Percentiles rank a stretch among this genome's conserved stretches.
phyloP scores from a whole-genome alignment of 2,888 invertebrate species.

The Sinhomidia bicolor region DNA sequence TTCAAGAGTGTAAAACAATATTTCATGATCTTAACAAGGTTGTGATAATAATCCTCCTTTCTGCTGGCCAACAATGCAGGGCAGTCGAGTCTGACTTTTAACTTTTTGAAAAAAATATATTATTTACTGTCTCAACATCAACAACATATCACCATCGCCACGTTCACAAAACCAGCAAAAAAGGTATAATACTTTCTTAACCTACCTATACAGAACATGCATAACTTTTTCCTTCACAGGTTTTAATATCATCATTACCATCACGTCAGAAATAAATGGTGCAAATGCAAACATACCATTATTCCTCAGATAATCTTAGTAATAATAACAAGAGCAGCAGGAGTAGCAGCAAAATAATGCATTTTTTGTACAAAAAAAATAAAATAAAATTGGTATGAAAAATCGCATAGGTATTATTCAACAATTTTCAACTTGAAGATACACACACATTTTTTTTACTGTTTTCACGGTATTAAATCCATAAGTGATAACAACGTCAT shows the following conservation, averaged over 20 bases:
- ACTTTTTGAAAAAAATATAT: background rate
- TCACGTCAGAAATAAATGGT: conserved; percentile 50
- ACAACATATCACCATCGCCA: background rate
- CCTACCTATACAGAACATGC: background rate
- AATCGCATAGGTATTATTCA: conserved; percentile 41
- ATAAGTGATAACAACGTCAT: conserved; percentile 10
- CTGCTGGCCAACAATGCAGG: background rate
- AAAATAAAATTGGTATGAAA: conserved; percentile 18
- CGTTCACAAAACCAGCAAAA: background rate
- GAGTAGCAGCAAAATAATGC: background rate
- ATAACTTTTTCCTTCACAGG: background rate
- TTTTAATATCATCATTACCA: conserved; percentile 8
- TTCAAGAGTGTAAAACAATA: background rate
- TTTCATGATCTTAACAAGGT: conserved; percentile 10
- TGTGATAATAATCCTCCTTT: background rate
- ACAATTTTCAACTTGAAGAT: too few species aligned
- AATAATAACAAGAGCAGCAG: background rate
- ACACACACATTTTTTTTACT: background rate
- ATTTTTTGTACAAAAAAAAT: background rate
- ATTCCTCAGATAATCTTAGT: background rate
- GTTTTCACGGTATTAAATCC: conserved; percentile 41
- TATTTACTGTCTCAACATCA: conserved; percentile 40
- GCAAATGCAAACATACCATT: conserved; percentile 56
- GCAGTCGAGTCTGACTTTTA: too few species aligned
- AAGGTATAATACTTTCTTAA: background rate